Evolutionary conservation across 2,888 invertebrate genomes (phyloP).

Genomic region (Apodemia mormo): DNA sequence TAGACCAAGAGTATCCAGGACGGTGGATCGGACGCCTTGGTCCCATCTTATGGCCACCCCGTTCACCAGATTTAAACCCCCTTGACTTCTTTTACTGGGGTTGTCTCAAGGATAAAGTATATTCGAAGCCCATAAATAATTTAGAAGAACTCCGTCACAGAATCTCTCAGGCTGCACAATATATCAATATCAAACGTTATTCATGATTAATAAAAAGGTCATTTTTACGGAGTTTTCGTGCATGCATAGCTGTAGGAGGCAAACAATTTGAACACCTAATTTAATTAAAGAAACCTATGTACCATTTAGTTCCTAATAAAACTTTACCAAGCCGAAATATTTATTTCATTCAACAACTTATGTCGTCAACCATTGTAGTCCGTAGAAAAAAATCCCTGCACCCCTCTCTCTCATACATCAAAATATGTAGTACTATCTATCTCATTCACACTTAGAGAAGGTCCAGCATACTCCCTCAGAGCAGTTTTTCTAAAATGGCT

Average conservation of each 20-base stretch:
- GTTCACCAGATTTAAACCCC: conserved; percentile 1
- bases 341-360: background rate
- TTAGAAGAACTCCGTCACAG: conserved; percentile 8
- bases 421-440: no score
- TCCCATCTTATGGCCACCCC: background rate
- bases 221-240: no score
- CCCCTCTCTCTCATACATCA: no score
- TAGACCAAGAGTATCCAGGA: conserved; percentile 8
- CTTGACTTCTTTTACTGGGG: background rate
- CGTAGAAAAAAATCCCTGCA: no score
- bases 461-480: no score
- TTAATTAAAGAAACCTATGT: conserved; percentile 1
- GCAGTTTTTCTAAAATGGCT: no score
- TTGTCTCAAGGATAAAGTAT: conserved; percentile 7
- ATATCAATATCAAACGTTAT: background rate
- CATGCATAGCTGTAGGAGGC: no score
- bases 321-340: conserved; percentile 12
- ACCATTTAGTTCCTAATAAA: background rate
- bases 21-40: conserved; percentile 5
- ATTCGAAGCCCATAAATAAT: conserved; percentile 9
- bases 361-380: no score
- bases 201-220: no score
- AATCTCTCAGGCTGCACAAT: background rate
- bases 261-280: conserved; percentile 12
- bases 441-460: no score